Percentiles rank a stretch among this genome's conserved stretches.
Conservation (phyloP, 2,797 vertebrate genomes). For the Chrosomus eos region DNA sequence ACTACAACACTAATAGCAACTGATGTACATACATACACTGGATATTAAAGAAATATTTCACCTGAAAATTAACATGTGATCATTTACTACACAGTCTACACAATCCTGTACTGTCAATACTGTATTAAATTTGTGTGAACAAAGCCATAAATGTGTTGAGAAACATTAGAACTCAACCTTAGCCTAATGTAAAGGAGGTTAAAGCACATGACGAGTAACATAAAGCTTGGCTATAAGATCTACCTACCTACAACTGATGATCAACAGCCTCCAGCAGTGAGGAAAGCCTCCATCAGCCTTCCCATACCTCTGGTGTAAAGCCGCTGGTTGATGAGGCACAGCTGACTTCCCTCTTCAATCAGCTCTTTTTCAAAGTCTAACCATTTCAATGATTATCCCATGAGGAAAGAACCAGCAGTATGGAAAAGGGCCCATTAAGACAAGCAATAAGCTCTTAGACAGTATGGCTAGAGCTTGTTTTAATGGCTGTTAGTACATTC, state of each 20-base stretch:
- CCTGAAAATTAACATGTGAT: not conserved
- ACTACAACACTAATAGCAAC: too few species aligned
- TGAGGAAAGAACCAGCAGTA: not conserved
- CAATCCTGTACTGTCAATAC: not conserved
- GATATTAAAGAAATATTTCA: not conserved
- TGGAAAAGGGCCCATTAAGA: constrained; percentile 7
- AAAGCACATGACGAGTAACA: not conserved
- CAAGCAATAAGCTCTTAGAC: constrained; percentile 7
- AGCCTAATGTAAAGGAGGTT: not conserved
- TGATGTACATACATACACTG: not conserved
- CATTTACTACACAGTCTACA: too few species aligned
- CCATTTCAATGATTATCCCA: constrained; percentile 13
- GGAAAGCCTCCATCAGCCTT: constrained; percentile 17
- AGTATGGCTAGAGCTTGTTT: not conserved
- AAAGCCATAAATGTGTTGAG: not conserved
- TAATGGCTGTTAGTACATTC: constrained; percentile 32
- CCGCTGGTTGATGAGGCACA: not conserved
- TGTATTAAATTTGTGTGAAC: not conserved
- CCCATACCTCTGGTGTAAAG: not conserved
- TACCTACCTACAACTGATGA: not conserved
- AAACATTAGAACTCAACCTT: not conserved
- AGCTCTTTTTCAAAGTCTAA: constrained; percentile 24
- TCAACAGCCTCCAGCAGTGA: constrained; percentile 20
- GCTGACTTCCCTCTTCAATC: constrained; percentile 19
- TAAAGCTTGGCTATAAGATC: not conserved